Percentiles rank a stretch among this genome's conserved stretches.
phyloP scores from a whole-genome alignment of 2,797 vertebrate genomes.

The Lithobates pipiens region DNA sequence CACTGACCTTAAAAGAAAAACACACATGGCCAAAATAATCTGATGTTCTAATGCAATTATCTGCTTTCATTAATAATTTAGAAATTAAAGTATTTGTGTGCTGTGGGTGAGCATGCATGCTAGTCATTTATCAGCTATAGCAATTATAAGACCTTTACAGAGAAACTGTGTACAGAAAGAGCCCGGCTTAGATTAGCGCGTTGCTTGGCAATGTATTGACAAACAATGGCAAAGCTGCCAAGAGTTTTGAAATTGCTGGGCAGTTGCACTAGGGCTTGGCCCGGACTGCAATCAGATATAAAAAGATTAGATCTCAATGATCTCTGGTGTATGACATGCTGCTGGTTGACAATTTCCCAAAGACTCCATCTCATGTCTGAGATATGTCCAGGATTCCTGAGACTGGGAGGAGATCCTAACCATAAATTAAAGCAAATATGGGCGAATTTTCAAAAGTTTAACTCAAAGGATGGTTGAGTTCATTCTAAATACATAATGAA shows the following conservation, averaged over 20 bases:
- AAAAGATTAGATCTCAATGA: slow-evolving; percentile 56
- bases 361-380: slow-evolving; percentile 50
- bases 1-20: slow-evolving; percentile 5
- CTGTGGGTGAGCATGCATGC: slow-evolving; percentile 6
- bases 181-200: slow-evolving; percentile 55
- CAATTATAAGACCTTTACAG: slow-evolving; percentile 36
- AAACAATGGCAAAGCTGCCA: slow-evolving; percentile 55
- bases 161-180: slow-evolving; percentile 45
- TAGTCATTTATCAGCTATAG: slow-evolving; percentile 17
- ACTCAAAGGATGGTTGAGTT: neutral
- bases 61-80: slow-evolving; percentile 27
- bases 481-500: neutral
- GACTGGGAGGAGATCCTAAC: slow-evolving; percentile 42
- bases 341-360: slow-evolving; percentile 50
- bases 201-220: slow-evolving; percentile 61
- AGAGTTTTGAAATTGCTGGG: slow-evolving; percentile 61
- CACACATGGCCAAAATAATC: neutral
- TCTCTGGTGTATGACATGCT: slow-evolving; percentile 51
- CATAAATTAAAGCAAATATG: slow-evolving; percentile 51
- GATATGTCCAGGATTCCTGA: slow-evolving; percentile 50
- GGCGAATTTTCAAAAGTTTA: slow-evolving; percentile 24
- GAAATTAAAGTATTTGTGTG: neutral
- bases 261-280: slow-evolving; percentile 56
- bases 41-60: slow-evolving; percentile 3
- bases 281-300: slow-evolving; percentile 56